Conservation (phyloP, 2,113 vertebrate genomes). For the Odobenus rosmarus region DNA sequence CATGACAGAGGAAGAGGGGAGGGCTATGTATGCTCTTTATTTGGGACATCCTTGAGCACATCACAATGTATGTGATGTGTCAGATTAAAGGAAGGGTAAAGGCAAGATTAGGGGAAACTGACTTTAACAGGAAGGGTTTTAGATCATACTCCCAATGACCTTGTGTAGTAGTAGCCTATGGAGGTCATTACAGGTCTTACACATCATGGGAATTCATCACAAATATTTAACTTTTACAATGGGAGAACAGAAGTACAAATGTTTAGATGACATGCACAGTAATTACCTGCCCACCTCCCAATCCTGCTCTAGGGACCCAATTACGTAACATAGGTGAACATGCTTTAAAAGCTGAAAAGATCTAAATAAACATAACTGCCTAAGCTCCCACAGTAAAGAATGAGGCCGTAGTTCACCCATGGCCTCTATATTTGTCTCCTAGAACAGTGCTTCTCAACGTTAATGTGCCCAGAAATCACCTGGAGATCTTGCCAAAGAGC, state of each 20-base stretch:
- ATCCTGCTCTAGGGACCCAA: not conserved
- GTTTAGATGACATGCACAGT: not conserved
- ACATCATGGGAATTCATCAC: not conserved
- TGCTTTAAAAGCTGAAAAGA: not conserved
- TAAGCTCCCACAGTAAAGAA: not conserved
- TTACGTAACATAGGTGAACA: not conserved
- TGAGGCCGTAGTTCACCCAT: not conserved
- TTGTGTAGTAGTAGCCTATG: accelerated
- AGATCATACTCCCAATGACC: not conserved
- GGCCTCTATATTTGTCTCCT: not conserved
- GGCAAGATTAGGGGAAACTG: not conserved
- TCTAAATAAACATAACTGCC: not conserved
- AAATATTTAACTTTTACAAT: not conserved
- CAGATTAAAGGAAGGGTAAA: not conserved
- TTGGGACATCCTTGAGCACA: not conserved
- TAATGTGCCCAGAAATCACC: not conserved
- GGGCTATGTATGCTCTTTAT: not conserved
- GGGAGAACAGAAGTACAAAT: not conserved
- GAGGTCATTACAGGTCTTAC: not conserved
- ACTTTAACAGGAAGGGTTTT: not conserved
- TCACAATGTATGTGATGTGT: not conserved
- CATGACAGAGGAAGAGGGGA: not conserved
- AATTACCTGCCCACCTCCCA: not conserved
- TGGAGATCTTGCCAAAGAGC: not conserved
- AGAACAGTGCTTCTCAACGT: not conserved